Conservation (phyloP, 2,113 vertebrate species). For the Anolis sagrei region DNA sequence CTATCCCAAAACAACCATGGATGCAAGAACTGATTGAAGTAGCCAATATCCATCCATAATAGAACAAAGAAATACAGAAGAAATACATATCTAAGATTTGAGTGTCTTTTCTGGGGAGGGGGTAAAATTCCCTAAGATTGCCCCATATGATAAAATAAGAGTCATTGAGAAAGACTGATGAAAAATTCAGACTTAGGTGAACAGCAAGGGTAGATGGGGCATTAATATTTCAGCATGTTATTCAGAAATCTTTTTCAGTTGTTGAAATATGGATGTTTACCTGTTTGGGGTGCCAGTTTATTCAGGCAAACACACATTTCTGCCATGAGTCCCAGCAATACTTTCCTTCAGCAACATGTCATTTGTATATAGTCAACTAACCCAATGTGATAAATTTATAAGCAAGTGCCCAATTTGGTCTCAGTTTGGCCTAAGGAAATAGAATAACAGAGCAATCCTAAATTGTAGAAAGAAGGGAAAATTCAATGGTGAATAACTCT, state of each 20-base stretch:
- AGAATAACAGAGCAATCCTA: no score
- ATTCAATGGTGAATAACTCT: no score
- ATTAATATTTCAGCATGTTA: constrained; percentile 14
- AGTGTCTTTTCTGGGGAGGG: neutral
- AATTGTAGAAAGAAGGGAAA: no score
- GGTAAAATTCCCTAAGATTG: neutral
- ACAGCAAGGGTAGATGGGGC: neutral
- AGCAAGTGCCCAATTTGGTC: no score
- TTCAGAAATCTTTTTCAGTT: constrained; percentile 1
- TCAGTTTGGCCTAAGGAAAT: no score
- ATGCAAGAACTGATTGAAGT: neutral
- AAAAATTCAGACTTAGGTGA: constrained; percentile 6
- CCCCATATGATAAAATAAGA: neutral
- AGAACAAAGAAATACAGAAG: neutral
- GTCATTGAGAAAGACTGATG: neutral
- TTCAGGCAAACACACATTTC: neutral
- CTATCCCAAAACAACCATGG: neutral
- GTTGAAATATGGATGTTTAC: constrained; percentile 14
- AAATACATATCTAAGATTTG: neutral
- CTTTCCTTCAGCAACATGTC: neutral
- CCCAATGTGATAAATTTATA: neutral
- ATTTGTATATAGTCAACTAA: neutral
- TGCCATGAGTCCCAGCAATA: neutral
- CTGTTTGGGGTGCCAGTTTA: constrained; percentile 13
- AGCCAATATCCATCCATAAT: neutral